Conservation (phyloP, 2,888 invertebrate species). For the Trachelus tabidus region DNA sequence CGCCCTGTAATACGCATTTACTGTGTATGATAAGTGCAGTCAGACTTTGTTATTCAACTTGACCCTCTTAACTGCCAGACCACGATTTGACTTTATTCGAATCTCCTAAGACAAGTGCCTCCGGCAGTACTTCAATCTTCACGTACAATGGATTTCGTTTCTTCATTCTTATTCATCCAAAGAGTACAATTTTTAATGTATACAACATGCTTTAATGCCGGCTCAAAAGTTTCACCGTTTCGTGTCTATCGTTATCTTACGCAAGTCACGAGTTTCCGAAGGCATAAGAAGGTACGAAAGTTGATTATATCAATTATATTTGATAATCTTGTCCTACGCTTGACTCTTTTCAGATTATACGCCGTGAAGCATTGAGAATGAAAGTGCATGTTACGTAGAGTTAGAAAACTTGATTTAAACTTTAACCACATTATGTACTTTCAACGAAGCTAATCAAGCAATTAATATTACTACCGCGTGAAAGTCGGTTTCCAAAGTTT, state of each 20-base stretch:
- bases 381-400: neutral
- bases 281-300: neutral
- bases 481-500: neutral
- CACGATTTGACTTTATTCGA: neutral
- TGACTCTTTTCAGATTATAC: neutral
- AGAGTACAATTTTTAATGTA: neutral
- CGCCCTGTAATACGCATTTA: neutral
- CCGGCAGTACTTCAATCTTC: neutral
- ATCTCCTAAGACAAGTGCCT: neutral
- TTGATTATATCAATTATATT: neutral
- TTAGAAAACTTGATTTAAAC: neutral
- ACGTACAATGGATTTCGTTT: neutral
- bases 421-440: neutral
- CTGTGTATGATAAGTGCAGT: neutral
- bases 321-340: neutral
- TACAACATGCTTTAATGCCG: neutral
- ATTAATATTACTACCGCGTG: neutral
- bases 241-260: neutral
- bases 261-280: neutral
- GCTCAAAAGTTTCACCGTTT: neutral
- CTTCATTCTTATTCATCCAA: neutral
- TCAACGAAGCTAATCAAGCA: neutral
- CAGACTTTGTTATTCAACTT: neutral
- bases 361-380: neutral
- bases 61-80: neutral